Evolutionary conservation across 1,140 invertebrate genomes (phyloP), one percentile per base, ranked within the genome.

Genomic region (Babylonia areolata): DNA sequence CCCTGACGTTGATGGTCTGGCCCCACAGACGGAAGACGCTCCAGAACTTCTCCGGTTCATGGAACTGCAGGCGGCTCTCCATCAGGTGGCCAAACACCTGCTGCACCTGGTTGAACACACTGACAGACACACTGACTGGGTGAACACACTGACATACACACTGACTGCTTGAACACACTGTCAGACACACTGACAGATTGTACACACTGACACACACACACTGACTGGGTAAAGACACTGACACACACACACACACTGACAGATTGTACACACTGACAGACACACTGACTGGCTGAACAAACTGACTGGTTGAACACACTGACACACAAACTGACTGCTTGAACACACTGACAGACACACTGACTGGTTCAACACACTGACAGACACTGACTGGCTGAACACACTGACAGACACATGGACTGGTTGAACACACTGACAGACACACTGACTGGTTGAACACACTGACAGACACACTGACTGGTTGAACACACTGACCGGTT

Each of bases 1-100:
- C 93, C 15, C 92, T 64, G 69, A 93, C 91, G 78, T 94, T 94
- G 64, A 94, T 89, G n/a, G 90, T 90, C 69, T 94, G 92, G 39
- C 93, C 93, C 93, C 93, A 94, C 28, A 94, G 88, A 77, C 92
- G 91, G 84, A 94, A 94, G 51, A 94, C 92, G 31, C 91, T 91
- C 94, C 94, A 94, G 90, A 94, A 94, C 54, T 90, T 90, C 87
- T 94, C 93, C 23, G 94, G 94, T 80, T 92, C 93, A 88, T 94
- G 91, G 84, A 90, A 93, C 90, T 94, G 93, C 35, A 94, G 89
- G 42, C 91, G 88, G 80, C 93, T 93, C 79, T 93, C 93, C 87
- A 94, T 90, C 58, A 94, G 89, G 85, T 94, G 93, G 31, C 93
- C 94, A 90, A 94, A 92, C 82, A 94, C 91, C 84, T 93, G 92